A percentile compares a stretch with the other conserved stretches of the same genome.
Conservation (phyloP, 2,888 invertebrate genomes). For the Panzeria rudis region DNA sequence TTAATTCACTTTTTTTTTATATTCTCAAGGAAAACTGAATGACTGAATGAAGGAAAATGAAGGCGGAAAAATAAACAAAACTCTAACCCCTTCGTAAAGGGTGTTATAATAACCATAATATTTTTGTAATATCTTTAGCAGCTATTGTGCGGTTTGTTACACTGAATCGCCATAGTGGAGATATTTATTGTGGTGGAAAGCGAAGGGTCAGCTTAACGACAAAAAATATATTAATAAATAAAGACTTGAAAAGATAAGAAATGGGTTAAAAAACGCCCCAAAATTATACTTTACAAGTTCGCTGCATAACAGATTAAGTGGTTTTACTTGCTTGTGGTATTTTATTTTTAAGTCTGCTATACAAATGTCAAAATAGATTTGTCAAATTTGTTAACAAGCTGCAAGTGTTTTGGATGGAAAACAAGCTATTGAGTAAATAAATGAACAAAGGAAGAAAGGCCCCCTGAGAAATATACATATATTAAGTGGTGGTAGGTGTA, state of each 20-base stretch:
- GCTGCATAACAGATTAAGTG: constrained; percentile 59
- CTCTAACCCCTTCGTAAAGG: constrained; percentile 48
- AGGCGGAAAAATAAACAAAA: constrained; percentile 49
- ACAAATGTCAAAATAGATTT: constrained; percentile 79
- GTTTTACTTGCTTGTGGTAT: constrained; percentile 46
- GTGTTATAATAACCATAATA: constrained; percentile 71
- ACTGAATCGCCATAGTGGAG: neutral
- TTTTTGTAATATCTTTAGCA: constrained; percentile 61
- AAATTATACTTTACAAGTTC: constrained; percentile 60
- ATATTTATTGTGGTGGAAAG: neutral
- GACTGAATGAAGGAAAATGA: neutral
- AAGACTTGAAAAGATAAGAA: constrained; percentile 7
- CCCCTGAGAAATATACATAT: constrained; percentile 31
- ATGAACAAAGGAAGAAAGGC: neutral
- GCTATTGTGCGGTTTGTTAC: constrained; percentile 44
- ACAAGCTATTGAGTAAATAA: constrained; percentile 22
- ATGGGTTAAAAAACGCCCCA: constrained; percentile 48
- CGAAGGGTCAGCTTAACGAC: neutral
- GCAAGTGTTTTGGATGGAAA: neutral
- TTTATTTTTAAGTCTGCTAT: constrained; percentile 38
- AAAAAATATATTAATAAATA: constrained; percentile 12
- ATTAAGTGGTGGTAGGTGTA: neutral
- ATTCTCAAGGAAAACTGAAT: constrained; percentile 45
- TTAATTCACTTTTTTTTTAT: constrained; percentile 48
- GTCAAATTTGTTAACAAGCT: constrained; percentile 79